phyloP scores from a whole-genome alignment of 1,140 invertebrate genomes.

The Heterodera schachtii region DNA sequence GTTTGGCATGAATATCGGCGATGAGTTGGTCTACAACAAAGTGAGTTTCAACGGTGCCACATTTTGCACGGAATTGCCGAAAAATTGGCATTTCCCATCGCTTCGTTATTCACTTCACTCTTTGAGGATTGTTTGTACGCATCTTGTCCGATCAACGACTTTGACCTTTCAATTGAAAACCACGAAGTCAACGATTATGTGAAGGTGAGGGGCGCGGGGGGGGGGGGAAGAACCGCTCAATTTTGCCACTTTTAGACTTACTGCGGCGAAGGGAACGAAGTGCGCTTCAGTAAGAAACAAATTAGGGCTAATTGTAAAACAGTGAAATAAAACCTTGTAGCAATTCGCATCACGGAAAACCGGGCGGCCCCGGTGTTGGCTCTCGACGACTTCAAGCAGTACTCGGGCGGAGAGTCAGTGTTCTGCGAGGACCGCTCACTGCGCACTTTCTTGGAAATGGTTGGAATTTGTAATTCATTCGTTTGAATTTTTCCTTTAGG shows the following conservation, averaged over 20 bases:
- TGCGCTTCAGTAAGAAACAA: constrained; percentile 22
- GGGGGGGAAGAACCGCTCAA: too few species aligned
- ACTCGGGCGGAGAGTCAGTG: constrained; percentile 29
- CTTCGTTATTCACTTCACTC: background rate
- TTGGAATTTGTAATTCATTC: background rate
- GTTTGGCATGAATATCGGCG: constrained; percentile 32
- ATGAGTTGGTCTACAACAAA: constrained; percentile 38
- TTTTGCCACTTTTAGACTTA: constrained; percentile 5
- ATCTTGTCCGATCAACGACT: constrained; percentile 29
- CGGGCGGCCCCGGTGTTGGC: constrained; percentile 12
- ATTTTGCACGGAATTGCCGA: background rate
- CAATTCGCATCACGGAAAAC: background rate
- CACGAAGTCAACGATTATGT: constrained; percentile 42
- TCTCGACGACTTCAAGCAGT: constrained; percentile 37
- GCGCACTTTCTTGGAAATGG: constrained; percentile 39
- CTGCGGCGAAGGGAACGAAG: constrained; percentile 33
- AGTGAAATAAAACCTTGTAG: background rate
- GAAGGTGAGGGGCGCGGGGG: background rate
- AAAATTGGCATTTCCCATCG: too few species aligned
- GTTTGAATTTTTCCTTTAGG: background rate
- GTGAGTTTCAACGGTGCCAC: background rate
- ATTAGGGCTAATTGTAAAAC: background rate
- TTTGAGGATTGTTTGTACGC: constrained; percentile 29
- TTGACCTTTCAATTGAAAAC: constrained; percentile 15
- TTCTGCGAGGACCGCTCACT: constrained; percentile 40